Evolutionary conservation across 35 echinoderm and acorn worm species (phyloP).

Genomic region (Amphiura filiformis): DNA sequence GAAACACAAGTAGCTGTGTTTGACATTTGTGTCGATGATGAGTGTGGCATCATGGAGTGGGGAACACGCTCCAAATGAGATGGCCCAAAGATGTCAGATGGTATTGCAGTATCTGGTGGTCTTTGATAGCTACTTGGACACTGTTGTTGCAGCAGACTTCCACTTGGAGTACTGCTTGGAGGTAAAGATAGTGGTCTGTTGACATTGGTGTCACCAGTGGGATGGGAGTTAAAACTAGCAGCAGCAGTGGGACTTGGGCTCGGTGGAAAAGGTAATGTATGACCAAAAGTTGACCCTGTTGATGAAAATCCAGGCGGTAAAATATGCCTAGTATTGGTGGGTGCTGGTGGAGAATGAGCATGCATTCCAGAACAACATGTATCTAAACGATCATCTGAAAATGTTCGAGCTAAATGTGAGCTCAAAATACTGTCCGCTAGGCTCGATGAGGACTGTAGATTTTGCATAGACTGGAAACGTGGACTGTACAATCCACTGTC

Average conservation of each 20-base stretch:
- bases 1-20: too few species aligned
- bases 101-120: not conserved
- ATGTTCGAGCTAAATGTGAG: slow-evolving; percentile 32
- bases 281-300: not conserved
- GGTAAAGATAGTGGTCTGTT: not conserved
- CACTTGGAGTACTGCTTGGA: not conserved
- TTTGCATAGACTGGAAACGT: slow-evolving; percentile 43
- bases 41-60: not conserved
- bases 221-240: not conserved
- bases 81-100: not conserved
- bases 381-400: slow-evolving; percentile 65
- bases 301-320: slow-evolving; percentile 28
- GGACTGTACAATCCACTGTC: slow-evolving; percentile 79
- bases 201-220: not conserved
- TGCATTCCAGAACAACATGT: slow-evolving; percentile 54
- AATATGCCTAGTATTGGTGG: slow-evolving; percentile 14
- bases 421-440: slow-evolving; percentile 22
- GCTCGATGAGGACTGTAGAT: not conserved
- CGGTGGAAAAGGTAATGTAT: too few species aligned
- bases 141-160: too few species aligned
- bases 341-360: slow-evolving; percentile 56
- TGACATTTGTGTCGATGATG: not conserved
- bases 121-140: not conserved
- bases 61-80: not conserved
- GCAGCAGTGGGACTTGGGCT: too few species aligned